These are phyloP conservation scores for Laticauda laticaudata DNA, from an alignment of 2,113 vertebrate genomes.

Conservation along the genomic window DNA sequence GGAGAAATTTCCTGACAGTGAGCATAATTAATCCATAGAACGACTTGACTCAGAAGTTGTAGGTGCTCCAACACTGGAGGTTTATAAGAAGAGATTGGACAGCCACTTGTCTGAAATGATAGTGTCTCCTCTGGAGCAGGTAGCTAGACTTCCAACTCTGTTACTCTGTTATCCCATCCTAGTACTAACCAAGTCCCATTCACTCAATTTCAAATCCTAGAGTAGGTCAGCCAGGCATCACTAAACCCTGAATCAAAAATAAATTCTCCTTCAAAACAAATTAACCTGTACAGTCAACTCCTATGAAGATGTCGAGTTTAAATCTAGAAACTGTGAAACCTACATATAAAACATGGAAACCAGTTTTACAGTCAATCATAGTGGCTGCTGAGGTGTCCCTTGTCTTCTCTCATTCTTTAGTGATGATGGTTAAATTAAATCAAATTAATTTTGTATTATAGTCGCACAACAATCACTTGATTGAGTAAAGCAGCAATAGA, in stretches of 20 bases:
- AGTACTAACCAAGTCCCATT: neutral
- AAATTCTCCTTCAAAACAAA: neutral
- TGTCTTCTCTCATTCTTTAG: neutral
- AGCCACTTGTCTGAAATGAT: neutral
- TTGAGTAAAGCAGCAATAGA: neutral
- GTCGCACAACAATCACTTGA: neutral
- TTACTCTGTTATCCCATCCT: neutral
- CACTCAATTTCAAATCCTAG: neutral
- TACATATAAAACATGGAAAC: neutral
- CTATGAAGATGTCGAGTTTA: neutral
- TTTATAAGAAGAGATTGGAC: neutral
- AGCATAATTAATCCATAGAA: neutral
- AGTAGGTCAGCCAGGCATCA: neutral
- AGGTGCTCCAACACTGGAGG: neutral
- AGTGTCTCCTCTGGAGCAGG: too few relatives aligned
- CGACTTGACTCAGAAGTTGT: neutral
- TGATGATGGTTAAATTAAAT: neutral
- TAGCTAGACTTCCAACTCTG: neutral
- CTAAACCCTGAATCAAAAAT: neutral
- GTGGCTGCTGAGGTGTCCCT: neutral
- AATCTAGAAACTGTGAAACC: neutral
- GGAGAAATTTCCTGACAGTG: neutral
- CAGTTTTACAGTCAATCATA: neutral
- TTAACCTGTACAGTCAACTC: neutral
- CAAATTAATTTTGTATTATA: neutral